Conservation (phyloP, 2,888 invertebrate species). For the Clepsis dumicolana region DNA sequence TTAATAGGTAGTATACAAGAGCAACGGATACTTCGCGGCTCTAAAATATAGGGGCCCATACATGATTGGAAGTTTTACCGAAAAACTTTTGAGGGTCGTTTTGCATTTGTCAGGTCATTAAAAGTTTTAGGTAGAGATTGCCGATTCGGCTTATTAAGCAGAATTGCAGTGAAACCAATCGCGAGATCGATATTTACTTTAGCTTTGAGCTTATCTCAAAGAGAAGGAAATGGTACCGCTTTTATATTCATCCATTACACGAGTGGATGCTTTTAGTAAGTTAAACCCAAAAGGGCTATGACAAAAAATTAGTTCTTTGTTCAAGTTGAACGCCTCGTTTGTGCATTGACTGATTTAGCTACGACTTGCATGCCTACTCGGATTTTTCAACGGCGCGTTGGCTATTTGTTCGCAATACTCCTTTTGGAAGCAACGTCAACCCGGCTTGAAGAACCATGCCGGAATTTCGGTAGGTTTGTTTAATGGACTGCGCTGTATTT, state of each 20-base stretch:
- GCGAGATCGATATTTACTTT: constrained; percentile 7
- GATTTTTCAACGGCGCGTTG: neutral
- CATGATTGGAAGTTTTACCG: constrained; percentile 3
- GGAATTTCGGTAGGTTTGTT: neutral
- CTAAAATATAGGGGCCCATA: neutral
- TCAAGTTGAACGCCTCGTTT: too few relatives aligned
- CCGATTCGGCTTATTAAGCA: constrained; percentile 9
- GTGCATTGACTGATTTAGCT: neutral
- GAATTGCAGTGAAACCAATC: constrained; percentile 6
- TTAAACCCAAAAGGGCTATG: neutral
- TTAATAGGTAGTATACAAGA: neutral
- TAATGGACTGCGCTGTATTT: neutral
- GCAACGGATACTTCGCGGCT: neutral
- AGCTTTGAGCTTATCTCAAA: neutral
- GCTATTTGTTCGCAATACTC: neutral
- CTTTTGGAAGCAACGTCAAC: neutral
- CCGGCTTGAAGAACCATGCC: neutral
- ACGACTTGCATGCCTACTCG: neutral
- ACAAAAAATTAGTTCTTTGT: neutral
- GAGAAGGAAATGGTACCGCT: neutral
- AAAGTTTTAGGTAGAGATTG: constrained; percentile 3
- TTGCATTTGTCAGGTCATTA: constrained; percentile 18
- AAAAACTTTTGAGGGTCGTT: neutral
- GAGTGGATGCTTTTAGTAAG: neutral
- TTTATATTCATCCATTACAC: neutral